phyloP scores from a whole-genome alignment of 2,888 invertebrate genomes.

The Itoplectis maculator region DNA sequence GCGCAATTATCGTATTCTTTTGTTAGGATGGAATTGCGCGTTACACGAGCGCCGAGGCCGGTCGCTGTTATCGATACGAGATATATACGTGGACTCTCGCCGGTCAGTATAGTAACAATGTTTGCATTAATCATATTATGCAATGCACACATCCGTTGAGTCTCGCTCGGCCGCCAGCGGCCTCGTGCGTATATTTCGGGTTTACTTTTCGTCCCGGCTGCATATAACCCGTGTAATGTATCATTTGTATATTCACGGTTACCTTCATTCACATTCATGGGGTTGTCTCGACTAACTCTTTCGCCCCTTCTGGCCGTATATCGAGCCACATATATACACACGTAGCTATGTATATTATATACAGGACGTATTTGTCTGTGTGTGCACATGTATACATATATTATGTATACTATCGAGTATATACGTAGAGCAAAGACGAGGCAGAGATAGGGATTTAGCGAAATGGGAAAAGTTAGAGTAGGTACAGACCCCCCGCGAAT shows the following conservation, averaged over 20 bases:
- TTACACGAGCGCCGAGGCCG: neutral
- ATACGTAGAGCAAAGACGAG: conserved; percentile 4
- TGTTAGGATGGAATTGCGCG: neutral
- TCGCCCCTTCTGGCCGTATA: too few relatives aligned
- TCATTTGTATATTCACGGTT: conserved; percentile 22
- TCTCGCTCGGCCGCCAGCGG: neutral
- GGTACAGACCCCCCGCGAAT: conserved; percentile 3
- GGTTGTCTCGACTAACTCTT: neutral
- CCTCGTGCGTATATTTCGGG: neutral
- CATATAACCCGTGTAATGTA: neutral
- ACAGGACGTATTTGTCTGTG: neutral
- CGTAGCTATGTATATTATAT: too few relatives aligned
- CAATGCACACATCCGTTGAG: conserved; percentile 40
- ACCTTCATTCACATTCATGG: conserved; percentile 46
- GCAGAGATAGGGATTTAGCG: conserved; percentile 51
- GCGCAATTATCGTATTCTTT: conserved; percentile 1
- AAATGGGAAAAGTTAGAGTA: conserved; percentile 62
- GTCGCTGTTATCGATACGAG: conserved; percentile 20
- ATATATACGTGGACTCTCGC: neutral
- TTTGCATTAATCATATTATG: conserved; percentile 51
- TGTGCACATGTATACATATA: neutral
- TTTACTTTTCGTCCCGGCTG: neutral
- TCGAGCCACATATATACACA: too few relatives aligned
- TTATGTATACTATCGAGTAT: neutral
- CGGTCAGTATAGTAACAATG: conserved; percentile 26